phyloP scores from a whole-genome alignment of 2,888 invertebrate genomes.

The Parnassius apollo region DNA sequence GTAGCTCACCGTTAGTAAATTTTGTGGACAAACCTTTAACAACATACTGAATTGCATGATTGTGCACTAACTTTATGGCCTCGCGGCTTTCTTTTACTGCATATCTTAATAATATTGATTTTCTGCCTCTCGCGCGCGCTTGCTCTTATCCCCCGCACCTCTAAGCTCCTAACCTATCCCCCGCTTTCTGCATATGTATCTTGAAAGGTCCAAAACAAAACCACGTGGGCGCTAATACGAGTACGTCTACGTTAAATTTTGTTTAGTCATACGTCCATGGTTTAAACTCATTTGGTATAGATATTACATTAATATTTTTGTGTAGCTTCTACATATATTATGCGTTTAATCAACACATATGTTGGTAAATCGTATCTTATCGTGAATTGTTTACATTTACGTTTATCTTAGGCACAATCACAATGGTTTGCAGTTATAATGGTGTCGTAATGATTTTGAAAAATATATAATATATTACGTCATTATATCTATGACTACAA shows the following conservation, averaged over 20 bases:
- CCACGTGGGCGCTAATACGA: constrained; percentile 42
- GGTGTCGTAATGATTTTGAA: too few species aligned
- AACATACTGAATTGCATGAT: constrained; percentile 11
- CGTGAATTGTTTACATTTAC: too few species aligned
- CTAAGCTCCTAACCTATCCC: constrained; percentile 26
- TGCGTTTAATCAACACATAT: neutral
- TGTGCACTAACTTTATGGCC: constrained; percentile 18
- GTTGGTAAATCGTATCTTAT: neutral
- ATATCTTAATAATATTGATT: constrained; percentile 56
- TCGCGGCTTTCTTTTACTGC: constrained; percentile 31
- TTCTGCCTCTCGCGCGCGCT: constrained; percentile 49
- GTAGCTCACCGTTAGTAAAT: constrained; percentile 9
- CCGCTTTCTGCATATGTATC: constrained; percentile 35
- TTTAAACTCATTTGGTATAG: too few species aligned
- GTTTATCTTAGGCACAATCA: too few species aligned
- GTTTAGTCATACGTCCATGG: neutral
- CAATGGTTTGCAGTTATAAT: too few species aligned
- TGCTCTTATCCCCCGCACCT: constrained; percentile 32
- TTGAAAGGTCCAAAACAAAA: constrained; percentile 46
- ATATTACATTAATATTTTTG: neutral
- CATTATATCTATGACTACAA: neutral
- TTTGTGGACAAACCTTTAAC: constrained; percentile 1
- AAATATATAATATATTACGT: neutral
- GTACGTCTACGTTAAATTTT: constrained; percentile 22
- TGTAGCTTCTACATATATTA: neutral